Base-by-base conservation (phyloP, 2,113 vertebrate species). In the Phocoena sinus region DNA sequence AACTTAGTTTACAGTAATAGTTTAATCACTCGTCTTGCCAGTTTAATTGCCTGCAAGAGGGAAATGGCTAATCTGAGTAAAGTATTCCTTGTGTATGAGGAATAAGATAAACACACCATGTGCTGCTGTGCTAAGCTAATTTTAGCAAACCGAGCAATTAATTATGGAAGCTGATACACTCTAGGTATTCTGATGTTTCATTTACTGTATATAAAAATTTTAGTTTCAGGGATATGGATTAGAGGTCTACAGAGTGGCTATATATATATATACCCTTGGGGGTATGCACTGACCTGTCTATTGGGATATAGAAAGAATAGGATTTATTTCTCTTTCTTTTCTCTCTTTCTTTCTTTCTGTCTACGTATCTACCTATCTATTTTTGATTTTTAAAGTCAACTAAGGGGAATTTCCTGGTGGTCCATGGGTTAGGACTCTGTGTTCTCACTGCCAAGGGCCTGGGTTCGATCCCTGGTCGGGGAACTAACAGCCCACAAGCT, bases 81-180 rank as follows among this genome's bases (percentile, higher is more conserved):
- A 91, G 94, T 91, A 20, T 98, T 98, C 94, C 95, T 97, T 62
- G 31, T 96, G 36, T 96, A 70, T 93, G 96, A 97, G 98, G 97
- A 98, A 98, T 96, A 97, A 97, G 98, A 98, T 98, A 98, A 97
- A 96, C 93, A 93, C 97, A 91, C 70, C 88, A 87, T 97, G 97
- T 98, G 97, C 85, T 97, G 80, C 94, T 90, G 2, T 91, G 86
- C 94, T 58, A 62, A 81, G 97, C 98, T 99, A 99, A 98, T 98
- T 98, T 98, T 99, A 99, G 98, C 97, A 84, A 89, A 71, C 83
- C 13, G 31, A 96, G 26, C 58, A 95, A 94, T 56, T 94, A 97
- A 97, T 98, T 97, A 70, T 97, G 96, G 98, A 91, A 50, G 67
- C 36, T 84, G 58, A 93, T 71, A 41, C 62, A 83, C 50, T 81